A percentile compares a stretch with the other conserved stretches of the same genome.
These are phyloP conservation scores for Ameiurus melas DNA, from an alignment of 2,113 vertebrate species.

Conservation along the genomic window DNA sequence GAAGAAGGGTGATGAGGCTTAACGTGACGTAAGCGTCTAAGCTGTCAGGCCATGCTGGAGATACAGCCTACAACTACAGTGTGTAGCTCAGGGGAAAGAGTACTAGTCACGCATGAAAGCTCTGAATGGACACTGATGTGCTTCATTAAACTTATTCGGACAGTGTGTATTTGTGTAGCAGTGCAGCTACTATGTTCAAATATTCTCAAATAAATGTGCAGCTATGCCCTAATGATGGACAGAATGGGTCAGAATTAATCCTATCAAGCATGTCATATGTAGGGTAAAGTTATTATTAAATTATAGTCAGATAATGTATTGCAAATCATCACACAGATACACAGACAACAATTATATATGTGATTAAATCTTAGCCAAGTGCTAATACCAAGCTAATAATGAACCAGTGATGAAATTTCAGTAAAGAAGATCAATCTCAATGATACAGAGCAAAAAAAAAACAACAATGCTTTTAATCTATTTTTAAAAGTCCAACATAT, in stretches of 20 bases:
- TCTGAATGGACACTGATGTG: constrained; percentile 33
- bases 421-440: neutral
- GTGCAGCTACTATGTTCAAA: neutral
- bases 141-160: constrained; percentile 38
- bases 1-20: constrained; percentile 41
- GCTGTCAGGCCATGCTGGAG: constrained; percentile 58
- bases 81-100: constrained; percentile 30
- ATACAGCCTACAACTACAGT: constrained; percentile 47
- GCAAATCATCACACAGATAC: neutral
- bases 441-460: neutral
- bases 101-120: constrained; percentile 38
- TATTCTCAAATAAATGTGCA: neutral
- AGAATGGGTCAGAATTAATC: neutral
- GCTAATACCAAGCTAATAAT: constrained; percentile 9
- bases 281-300: neutral
- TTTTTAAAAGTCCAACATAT: constrained; percentile 10
- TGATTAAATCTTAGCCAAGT: constrained; percentile 18
- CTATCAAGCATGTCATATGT: neutral
- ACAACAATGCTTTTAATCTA: neutral
- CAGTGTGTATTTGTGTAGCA: constrained; percentile 34
- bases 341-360: neutral
- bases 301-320: neutral
- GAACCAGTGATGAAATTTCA: neutral
- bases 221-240: neutral
- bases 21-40: constrained; percentile 41